These are phyloP conservation scores for Abscondita cerata DNA, from an alignment of 2,888 invertebrate species.

Conservation along the genomic window DNA sequence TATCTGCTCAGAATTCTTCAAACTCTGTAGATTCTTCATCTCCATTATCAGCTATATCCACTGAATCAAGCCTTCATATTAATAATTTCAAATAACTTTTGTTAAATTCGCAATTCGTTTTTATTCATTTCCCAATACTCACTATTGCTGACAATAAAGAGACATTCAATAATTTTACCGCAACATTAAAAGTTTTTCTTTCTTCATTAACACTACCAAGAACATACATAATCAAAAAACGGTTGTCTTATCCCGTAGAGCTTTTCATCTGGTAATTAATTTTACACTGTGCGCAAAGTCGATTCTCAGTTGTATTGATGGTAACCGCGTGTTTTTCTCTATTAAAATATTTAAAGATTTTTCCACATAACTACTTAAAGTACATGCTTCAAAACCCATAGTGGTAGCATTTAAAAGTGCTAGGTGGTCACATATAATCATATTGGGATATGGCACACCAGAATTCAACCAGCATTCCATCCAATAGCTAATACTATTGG, in stretches of 20 bases:
- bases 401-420: background rate
- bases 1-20: too few relatives aligned
- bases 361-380: background rate
- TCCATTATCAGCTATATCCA: background rate
- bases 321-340: background rate
- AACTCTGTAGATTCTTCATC: too few relatives aligned
- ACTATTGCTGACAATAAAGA: background rate
- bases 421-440: background rate
- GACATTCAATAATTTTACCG: background rate
- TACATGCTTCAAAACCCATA: background rate
- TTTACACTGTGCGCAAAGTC: background rate
- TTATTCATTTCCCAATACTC: background rate
- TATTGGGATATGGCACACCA: background rate
- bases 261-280: background rate
- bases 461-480: background rate
- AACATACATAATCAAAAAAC: background rate
- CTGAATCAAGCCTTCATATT: background rate
- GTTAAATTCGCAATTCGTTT: background rate
- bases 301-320: background rate
- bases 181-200: background rate
- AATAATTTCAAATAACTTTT: background rate
- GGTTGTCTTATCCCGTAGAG: too few relatives aligned
- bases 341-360: background rate
- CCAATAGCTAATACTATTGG: constrained; percentile 5
- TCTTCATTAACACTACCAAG: background rate